Evolutionary conservation across 2,888 invertebrate species (phyloP), one percentile per base, ranked within the genome.

Genomic region (Entomobrya proxima): DNA sequence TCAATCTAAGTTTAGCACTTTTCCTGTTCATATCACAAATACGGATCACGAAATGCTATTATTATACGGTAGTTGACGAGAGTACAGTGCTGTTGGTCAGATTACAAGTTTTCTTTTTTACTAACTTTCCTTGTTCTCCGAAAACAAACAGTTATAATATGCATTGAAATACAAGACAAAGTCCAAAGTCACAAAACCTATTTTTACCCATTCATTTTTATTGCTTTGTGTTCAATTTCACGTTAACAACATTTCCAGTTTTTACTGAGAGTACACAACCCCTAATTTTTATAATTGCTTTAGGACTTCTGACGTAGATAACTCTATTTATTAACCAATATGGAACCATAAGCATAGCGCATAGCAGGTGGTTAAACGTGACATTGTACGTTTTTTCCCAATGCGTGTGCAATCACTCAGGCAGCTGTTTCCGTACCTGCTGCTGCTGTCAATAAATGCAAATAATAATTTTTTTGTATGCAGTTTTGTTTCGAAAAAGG

Each of bases 1-100:
- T 74, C 21, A 83, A 67, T 76, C 74, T 47, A 32, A 21, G 74
- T 74, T 74, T 81, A 81, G 35, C 61, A 75, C 52, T 52, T 52
- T 69, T 50, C 69, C 21, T 55, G 13, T 35, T 47, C n/a, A n/a
- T 61, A 64, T 64, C n/a, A 32, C 15, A n/a, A n/a, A 21, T 52
- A 27, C 27, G 35, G 32, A 15, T 64, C 64, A 64, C 40, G 67
- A 67, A 67, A 4, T n/a, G 24, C 18, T 21, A 64, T 67, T 40
- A 40, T 40, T 37, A 67, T 32, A 37, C n/a, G 15, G 61, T 61
- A 32, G n/a, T n/a, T n/a, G n/a, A n/a, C n/a, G n/a, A n/a, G n/a
- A n/a, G n/a, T n/a, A n/a, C n/a, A n/a, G n/a, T 4, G 37, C 15
- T 40, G 15, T 21, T 24, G 40, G 24, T 11, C 6, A 40, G 24